Conservation (phyloP, 2,888 invertebrate species). For the Escarpia spicata region DNA sequence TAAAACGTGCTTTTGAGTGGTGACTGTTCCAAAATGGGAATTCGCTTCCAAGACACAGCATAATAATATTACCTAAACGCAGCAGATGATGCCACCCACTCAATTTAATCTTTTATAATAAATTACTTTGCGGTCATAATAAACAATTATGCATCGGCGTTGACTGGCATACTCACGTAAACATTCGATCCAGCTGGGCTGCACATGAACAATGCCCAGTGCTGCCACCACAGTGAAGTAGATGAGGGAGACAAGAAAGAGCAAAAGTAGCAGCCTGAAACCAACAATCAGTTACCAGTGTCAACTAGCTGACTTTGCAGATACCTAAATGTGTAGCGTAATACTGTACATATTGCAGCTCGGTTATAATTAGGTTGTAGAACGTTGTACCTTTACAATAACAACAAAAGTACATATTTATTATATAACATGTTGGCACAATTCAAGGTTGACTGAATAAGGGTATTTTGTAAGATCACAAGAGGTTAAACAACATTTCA, state of each 20-base stretch:
- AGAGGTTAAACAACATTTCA: no score
- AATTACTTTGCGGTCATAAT: background rate
- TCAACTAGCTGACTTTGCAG: background rate
- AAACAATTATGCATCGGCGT: background rate
- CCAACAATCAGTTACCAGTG: constrained; percentile 25
- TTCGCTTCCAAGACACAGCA: no score
- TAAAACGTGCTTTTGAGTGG: no score
- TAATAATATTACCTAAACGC: no score
- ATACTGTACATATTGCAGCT: background rate
- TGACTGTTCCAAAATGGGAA: no score
- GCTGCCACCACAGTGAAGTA: constrained; percentile 67
- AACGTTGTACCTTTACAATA: no score
- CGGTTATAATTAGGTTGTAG: no score
- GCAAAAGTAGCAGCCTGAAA: constrained; percentile 64
- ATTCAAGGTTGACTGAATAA: no score
- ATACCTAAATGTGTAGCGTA: background rate
- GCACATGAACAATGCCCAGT: constrained; percentile 67
- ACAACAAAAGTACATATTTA: no score
- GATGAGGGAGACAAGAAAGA: constrained; percentile 65
- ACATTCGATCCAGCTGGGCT: constrained; percentile 68
- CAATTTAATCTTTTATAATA: background rate
- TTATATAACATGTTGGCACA: no score
- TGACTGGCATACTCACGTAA: constrained; percentile 63
- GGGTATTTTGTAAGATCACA: no score
- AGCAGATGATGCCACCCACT: no score